Conservation (phyloP, 2,797 vertebrate species). For the Simalia tracyae region DNA sequence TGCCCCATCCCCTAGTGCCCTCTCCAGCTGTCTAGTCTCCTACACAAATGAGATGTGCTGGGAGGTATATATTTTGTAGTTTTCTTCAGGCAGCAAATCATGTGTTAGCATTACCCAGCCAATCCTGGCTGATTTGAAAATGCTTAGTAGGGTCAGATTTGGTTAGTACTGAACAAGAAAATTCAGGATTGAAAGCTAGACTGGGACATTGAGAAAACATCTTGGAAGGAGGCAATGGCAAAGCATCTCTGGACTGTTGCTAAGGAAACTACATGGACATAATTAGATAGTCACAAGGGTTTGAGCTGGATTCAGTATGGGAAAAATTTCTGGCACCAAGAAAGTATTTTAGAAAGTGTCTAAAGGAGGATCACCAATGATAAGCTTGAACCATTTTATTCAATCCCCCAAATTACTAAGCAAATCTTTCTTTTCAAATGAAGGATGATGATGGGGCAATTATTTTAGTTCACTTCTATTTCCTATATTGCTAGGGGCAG, state of each 20-base stretch:
- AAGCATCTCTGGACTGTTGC: not conserved
- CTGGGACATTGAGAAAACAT: not conserved
- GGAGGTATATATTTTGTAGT: not conserved
- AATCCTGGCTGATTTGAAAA: not conserved
- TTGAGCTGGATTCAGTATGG: not conserved
- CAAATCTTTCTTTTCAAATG: not conserved
- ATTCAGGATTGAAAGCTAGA: not conserved
- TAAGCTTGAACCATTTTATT: not conserved
- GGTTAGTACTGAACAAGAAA: not conserved
- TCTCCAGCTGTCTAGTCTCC: not conserved
- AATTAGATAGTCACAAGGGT: not conserved
- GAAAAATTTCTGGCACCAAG: not conserved
- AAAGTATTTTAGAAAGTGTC: not conserved
- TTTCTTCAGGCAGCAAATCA: not conserved
- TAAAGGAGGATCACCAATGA: not conserved
- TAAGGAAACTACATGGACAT: not conserved
- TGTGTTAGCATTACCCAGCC: not conserved
- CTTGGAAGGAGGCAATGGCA: not conserved
- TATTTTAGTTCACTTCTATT: not conserved
- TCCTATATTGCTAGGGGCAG: no score
- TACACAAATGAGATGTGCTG: not conserved
- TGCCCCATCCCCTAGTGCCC: not conserved
- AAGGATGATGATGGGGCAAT: no score
- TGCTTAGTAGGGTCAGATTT: not conserved
- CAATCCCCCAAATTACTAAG: not conserved